Evolutionary conservation across 2,113 vertebrate genomes (phyloP).

Genomic region (Ochotona curzoniae): DNA sequence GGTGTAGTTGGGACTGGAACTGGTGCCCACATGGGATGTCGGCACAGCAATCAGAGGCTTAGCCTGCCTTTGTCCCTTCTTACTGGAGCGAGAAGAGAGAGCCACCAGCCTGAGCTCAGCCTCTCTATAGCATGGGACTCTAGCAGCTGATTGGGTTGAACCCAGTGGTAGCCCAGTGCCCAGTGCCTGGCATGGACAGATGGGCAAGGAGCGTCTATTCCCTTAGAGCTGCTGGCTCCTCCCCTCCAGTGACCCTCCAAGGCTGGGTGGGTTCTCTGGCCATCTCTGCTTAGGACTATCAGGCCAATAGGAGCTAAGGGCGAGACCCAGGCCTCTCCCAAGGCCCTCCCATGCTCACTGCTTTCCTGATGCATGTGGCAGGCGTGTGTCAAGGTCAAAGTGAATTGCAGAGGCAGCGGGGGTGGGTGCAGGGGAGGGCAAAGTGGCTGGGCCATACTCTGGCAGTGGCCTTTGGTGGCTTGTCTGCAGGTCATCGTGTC

Average conservation of each 20-base stretch:
- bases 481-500: background rate
- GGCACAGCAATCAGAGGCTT: too few relatives aligned
- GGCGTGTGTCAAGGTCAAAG: background rate
- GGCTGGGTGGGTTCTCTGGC: background rate
- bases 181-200: background rate
- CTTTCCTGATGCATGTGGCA: background rate
- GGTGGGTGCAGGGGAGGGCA: background rate
- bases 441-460: accelerated
- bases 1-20: too few relatives aligned
- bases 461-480: background rate
- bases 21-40: too few relatives aligned
- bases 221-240: accelerated
- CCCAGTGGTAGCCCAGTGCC: background rate
- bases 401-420: background rate
- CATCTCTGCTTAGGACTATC: background rate
- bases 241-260: background rate
- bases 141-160: background rate
- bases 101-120: background rate
- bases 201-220: background rate
- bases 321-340: background rate
- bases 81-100: background rate
- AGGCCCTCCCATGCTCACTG: background rate
- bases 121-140: background rate
- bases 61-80: too few relatives aligned
- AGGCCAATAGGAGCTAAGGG: background rate